A percentile compares a stretch with the other conserved stretches of the same genome.
phyloP scores from a whole-genome alignment of 2,888 invertebrate species.

The Cerastis rubricosa region DNA sequence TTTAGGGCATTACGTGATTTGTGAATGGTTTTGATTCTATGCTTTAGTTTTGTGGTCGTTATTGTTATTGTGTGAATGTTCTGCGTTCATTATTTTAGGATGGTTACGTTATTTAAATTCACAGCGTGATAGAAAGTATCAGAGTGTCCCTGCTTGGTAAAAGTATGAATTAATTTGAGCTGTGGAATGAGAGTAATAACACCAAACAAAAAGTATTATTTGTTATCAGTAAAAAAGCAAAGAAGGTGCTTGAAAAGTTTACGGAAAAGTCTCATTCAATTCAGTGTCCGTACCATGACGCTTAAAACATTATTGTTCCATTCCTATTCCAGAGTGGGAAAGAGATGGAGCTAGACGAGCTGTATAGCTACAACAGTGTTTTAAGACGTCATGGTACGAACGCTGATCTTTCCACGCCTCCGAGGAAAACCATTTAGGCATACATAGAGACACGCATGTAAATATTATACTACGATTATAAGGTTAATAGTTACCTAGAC shows the following conservation, averaged over 20 bases:
- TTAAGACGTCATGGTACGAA: too few species aligned
- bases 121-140: not conserved
- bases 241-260: too few species aligned
- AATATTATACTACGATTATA: not conserved
- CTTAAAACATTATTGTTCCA: too few species aligned
- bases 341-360: too few species aligned
- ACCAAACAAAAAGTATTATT: not conserved
- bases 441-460: not conserved
- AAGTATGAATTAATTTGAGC: too few species aligned
- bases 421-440: not conserved
- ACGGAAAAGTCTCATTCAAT: too few species aligned
- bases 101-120: not conserved
- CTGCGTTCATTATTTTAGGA: constrained; percentile 35
- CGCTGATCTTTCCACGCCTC: not conserved
- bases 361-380: too few species aligned
- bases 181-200: not conserved
- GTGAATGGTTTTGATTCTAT: constrained; percentile 67
- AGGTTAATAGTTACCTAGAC: not conserved
- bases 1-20: constrained; percentile 83
- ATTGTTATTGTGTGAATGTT: constrained; percentile 57
- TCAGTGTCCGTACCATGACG: too few species aligned
- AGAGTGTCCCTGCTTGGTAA: not conserved
- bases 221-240: not conserved
- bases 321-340: too few species aligned
- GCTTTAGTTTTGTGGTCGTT: constrained; percentile 67